phyloP scores from a whole-genome alignment of 1,140 invertebrate genomes.

The Saccostrea cuccullata region DNA sequence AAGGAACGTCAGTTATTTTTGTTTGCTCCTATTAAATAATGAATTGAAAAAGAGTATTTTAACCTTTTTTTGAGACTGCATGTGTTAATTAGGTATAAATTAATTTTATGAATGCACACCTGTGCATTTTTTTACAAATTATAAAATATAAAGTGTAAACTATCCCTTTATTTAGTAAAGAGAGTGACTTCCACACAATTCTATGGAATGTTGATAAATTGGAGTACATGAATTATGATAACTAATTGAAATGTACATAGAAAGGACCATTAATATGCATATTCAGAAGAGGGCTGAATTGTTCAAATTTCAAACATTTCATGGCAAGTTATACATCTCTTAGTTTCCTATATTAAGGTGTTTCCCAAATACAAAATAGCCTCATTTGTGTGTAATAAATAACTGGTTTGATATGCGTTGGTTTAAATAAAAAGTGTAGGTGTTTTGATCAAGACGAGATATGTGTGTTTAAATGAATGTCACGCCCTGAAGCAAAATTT shows the following conservation, averaged over 20 bases:
- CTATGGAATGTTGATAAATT: neutral
- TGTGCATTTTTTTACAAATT: neutral
- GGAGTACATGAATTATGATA: neutral
- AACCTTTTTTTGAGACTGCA: no score
- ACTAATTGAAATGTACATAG: neutral
- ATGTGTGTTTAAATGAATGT: constrained; percentile 5
- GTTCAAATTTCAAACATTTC: neutral
- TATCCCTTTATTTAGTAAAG: neutral
- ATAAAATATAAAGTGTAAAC: neutral
- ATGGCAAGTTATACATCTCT: neutral
- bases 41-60: no score
- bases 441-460: neutral
- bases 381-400: neutral
- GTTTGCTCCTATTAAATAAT: no score
- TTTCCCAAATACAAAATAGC: neutral
- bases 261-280: constrained; percentile 1
- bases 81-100: no score
- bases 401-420: constrained; percentile 11
- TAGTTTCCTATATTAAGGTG: neutral
- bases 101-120: neutral
- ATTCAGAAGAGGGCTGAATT: neutral
- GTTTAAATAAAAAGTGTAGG: constrained; percentile 8
- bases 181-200: neutral
- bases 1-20: no score
- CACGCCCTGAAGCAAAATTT: constrained; percentile 1